These are phyloP conservation scores for Parazoanthus swiftii DNA, from an alignment of 92 coral and sea anemone species.

Conservation along the genomic window DNA sequence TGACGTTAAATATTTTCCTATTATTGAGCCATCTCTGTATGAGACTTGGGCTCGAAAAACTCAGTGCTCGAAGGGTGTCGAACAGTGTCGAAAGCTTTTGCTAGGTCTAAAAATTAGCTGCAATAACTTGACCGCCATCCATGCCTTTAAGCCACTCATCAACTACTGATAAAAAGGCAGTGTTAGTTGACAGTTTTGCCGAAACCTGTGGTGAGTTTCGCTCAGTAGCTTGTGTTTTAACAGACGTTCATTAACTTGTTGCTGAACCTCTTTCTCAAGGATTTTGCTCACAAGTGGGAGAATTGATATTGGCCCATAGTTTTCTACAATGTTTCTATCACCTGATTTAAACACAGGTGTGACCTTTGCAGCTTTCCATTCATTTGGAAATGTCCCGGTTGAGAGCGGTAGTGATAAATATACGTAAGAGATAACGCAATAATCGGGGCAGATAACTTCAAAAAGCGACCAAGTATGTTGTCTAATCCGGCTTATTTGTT, in stretches of 20 bases:
- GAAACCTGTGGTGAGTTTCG: background rate
- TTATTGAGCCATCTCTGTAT: background rate
- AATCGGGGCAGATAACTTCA: too few relatives aligned
- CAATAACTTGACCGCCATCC: background rate
- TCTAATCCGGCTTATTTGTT: too few relatives aligned
- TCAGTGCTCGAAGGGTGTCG: background rate
- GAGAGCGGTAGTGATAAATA: too few relatives aligned
- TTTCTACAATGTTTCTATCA: background rate
- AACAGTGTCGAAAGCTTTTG: background rate
- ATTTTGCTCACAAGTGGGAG: background rate
- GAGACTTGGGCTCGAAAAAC: background rate
- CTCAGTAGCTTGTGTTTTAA: background rate
- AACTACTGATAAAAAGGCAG: background rate
- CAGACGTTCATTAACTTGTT: background rate
- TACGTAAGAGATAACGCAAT: too few relatives aligned
- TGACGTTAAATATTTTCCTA: background rate
- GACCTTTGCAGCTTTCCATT: too few relatives aligned
- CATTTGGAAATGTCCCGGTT: too few relatives aligned
- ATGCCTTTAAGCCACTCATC: background rate
- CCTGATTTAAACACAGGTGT: too few relatives aligned
- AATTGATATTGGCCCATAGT: background rate
- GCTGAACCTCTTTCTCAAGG: background rate
- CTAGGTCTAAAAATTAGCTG: background rate
- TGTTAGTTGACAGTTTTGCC: background rate
- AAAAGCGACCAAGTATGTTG: too few relatives aligned